These are phyloP conservation scores for Rhizomys pruinosus DNA, from an alignment of 2,113 vertebrate genomes.

Conservation along the genomic window DNA sequence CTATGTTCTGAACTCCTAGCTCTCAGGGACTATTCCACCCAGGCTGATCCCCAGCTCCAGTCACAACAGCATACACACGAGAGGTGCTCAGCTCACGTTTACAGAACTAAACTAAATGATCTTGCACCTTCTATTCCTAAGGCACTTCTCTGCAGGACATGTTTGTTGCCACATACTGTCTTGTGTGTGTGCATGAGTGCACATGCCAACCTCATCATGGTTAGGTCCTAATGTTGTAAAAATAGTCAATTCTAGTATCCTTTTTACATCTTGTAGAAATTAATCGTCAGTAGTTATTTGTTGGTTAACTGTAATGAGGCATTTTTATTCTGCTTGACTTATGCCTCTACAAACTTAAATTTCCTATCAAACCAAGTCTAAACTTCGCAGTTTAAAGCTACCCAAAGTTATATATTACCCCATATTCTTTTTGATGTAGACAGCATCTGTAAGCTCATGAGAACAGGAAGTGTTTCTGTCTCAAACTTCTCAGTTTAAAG, in stretches of 20 bases:
- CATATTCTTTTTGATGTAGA: not conserved
- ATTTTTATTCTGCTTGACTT: slow-evolving; percentile 4
- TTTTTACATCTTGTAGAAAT: not conserved
- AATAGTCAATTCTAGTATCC: not conserved
- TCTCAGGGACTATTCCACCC: not conserved
- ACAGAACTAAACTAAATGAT: not conserved
- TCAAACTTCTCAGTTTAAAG: not conserved
- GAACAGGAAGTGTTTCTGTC: not conserved
- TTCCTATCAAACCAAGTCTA: not conserved
- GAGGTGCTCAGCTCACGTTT: not conserved
- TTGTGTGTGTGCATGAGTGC: not conserved
- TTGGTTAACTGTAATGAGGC: not conserved
- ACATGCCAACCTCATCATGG: not conserved
- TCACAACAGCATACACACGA: not conserved
- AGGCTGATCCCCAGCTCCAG: too few species aligned
- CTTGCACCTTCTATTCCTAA: not conserved
- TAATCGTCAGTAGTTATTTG: not conserved
- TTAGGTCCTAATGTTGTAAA: not conserved
- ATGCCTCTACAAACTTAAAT: not conserved
- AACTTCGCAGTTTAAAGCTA: not conserved
- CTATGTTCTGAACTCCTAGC: not conserved
- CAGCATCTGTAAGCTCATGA: not conserved
- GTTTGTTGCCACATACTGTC: not conserved
- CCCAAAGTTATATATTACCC: not conserved
- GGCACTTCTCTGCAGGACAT: not conserved